phyloP scores from a whole-genome alignment of 2,113 vertebrate species.

The Grus americana region DNA sequence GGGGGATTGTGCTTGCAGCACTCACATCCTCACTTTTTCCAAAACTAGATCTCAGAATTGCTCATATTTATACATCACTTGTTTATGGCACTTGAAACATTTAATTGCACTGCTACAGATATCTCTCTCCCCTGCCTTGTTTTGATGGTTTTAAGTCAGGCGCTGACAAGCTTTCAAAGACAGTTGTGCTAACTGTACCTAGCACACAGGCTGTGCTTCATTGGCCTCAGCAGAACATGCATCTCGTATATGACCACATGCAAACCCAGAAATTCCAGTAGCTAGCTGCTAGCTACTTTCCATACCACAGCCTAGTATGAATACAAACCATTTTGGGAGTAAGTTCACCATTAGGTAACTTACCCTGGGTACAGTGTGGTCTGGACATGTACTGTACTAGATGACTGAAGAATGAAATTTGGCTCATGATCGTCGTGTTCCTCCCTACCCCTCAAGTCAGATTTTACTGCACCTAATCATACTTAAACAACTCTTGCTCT shows the following conservation, averaged over 20 bases:
- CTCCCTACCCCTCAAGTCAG: not conserved
- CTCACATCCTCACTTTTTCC: not conserved
- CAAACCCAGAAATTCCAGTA: not conserved
- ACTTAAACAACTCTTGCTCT: not conserved
- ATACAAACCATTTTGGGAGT: not conserved
- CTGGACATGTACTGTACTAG: not conserved
- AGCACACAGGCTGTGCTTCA: not conserved
- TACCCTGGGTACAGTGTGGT: accelerated
- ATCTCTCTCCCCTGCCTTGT: not conserved
- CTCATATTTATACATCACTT: not conserved
- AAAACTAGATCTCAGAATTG: not conserved
- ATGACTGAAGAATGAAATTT: not conserved
- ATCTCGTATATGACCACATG: not conserved
- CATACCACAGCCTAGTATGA: not conserved
- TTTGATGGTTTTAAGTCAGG: not conserved
- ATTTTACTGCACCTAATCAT: not conserved
- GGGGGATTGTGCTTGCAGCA: not conserved
- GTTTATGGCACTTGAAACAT: not conserved
- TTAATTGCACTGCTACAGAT: not conserved
- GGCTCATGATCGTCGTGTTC: not conserved
- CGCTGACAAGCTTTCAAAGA: not conserved
- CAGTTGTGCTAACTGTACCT: not conserved
- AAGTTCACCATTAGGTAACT: not conserved
- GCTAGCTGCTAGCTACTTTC: not conserved
- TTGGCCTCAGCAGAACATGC: not conserved